A percentile compares a stretch with the other conserved stretches of the same genome.
phyloP scores from a whole-genome alignment of 2,797 vertebrate genomes.

The Sebastes taczanowskii region DNA sequence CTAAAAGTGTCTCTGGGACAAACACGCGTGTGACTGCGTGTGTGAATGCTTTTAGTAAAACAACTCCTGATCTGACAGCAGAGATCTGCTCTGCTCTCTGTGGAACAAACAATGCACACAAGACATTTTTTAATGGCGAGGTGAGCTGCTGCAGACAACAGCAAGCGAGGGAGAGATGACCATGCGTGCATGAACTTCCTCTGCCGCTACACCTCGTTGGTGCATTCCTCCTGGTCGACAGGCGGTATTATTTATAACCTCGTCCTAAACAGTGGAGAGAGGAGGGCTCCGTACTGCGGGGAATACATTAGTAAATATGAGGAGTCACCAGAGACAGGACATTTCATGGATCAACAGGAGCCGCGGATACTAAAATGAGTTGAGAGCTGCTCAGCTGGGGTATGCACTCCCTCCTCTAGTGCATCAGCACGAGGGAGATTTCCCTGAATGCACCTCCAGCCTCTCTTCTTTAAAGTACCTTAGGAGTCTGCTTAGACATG shows the following conservation, averaged over 20 bases:
- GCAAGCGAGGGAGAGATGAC: conserved; percentile 82
- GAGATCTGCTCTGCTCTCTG: conserved; percentile 87
- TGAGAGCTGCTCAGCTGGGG: conserved; percentile 89
- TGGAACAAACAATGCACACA: conserved; percentile 86
- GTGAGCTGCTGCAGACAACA: conserved; percentile 89
- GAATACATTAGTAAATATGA: conserved; percentile 97
- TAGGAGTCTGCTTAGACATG: conserved; percentile 84
- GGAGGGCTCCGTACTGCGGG: conserved; percentile 87
- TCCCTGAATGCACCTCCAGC: conserved; percentile 69
- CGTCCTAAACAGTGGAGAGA: conserved; percentile 90
- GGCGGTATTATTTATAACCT: conserved; percentile 91
- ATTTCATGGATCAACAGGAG: conserved; percentile 98
- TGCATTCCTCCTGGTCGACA: conserved; percentile 59
- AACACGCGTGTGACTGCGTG: conserved; percentile 19
- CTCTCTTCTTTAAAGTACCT: conserved; percentile 83
- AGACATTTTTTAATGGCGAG: conserved; percentile 88
- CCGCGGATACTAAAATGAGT: conserved; percentile 93
- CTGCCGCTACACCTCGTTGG: conserved; percentile 63
- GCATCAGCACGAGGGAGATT: conserved; percentile 84
- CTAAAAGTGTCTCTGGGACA: conserved; percentile 10
- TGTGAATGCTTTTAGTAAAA: conserved; percentile 54
- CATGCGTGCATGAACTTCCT: conserved; percentile 82
- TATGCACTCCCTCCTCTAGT: conserved; percentile 77
- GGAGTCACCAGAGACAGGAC: conserved; percentile 92
- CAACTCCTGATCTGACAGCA: conserved; percentile 71